Evolutionary conservation across 2,888 invertebrate species (phyloP).

Genomic region (Sclerodermus sp.): DNA sequence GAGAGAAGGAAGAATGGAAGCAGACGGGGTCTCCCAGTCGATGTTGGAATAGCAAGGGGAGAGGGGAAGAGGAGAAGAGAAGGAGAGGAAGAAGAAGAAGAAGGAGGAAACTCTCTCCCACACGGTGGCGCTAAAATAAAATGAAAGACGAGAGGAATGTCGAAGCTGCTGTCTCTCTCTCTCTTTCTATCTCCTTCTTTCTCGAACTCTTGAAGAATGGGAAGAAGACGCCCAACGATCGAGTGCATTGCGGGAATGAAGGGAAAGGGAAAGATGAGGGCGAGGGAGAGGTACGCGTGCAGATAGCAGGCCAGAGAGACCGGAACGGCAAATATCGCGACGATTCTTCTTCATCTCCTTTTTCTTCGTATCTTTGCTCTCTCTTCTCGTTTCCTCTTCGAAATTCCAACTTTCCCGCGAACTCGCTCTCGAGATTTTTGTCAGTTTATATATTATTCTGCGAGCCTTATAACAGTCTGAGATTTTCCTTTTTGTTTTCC

Average conservation of each 20-base stretch:
- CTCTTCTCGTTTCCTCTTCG: too few relatives aligned
- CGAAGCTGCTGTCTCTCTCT: slow-evolving; percentile 27
- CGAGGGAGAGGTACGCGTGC: not conserved
- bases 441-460: too few relatives aligned
- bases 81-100: slow-evolving; percentile 2
- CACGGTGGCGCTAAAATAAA: slow-evolving; percentile 56
- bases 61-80: slow-evolving; percentile 2
- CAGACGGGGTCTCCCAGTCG: not conserved
- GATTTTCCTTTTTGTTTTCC: too few relatives aligned
- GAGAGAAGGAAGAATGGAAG: not conserved
- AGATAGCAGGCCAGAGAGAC: not conserved
- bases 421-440: too few relatives aligned
- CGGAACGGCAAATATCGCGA: not conserved
- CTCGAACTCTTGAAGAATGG: too few relatives aligned
- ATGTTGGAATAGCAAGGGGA: slow-evolving; percentile 5
- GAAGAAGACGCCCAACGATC: not conserved
- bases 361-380: too few relatives aligned
- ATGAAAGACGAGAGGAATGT: slow-evolving; percentile 50
- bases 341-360: too few relatives aligned
- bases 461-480: too few relatives aligned
- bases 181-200: slow-evolving; percentile 2
- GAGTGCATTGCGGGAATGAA: not conserved
- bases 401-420: too few relatives aligned
- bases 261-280: slow-evolving; percentile 3
- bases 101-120: slow-evolving; percentile 1